Percentiles rank a stretch among this genome's conserved stretches.
Conservation (phyloP, 2,797 vertebrate species). For the Novumbra hubbsi region DNA sequence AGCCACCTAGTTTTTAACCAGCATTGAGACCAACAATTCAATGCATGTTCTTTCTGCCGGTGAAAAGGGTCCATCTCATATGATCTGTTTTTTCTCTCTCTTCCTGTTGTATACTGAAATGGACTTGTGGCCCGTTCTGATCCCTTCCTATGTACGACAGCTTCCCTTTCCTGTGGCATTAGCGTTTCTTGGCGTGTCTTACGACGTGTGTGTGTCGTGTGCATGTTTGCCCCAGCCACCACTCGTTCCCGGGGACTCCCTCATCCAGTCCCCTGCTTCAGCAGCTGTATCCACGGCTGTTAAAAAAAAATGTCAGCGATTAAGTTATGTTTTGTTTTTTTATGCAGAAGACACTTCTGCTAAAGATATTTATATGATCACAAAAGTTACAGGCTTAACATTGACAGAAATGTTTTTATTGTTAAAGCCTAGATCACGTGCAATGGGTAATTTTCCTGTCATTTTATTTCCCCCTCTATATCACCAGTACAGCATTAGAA, state of each 20-base stretch:
- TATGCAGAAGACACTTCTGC: neutral
- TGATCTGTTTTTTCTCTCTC: neutral
- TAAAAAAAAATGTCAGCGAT: neutral
- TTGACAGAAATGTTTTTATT: neutral
- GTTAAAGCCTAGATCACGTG: neutral
- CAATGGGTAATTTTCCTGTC: neutral
- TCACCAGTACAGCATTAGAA: neutral
- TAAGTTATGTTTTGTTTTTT: neutral
- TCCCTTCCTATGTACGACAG: too few species aligned
- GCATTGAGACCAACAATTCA: neutral
- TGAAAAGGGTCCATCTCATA: neutral
- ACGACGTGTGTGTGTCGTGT: neutral
- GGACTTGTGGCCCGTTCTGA: neutral
- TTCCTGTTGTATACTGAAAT: neutral
- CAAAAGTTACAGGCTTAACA: neutral
- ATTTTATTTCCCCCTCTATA: too few species aligned
- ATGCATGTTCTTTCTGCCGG: neutral
- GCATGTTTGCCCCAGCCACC: neutral
- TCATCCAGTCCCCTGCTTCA: neutral
- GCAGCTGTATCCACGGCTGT: neutral
- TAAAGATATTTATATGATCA: neutral
- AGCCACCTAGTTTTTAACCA: neutral
- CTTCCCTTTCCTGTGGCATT: neutral
- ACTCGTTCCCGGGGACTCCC: too few species aligned
- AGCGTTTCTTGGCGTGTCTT: neutral